Evolutionary conservation across 2,797 vertebrate genomes (phyloP).

Genomic region (Coluber constrictor): DNA sequence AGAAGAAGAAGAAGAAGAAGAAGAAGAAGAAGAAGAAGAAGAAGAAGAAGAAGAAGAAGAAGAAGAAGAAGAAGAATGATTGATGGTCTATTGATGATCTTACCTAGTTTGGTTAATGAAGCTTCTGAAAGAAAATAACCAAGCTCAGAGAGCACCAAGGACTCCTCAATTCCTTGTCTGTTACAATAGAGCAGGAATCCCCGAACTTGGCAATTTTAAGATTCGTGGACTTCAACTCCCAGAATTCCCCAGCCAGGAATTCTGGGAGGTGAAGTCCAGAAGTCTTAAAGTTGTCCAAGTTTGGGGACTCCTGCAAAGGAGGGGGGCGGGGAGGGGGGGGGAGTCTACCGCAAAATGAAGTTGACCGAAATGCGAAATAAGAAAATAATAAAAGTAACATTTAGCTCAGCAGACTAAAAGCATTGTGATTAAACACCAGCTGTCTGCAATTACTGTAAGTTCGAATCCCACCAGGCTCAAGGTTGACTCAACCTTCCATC

Average conservation of each 20-base stretch:
- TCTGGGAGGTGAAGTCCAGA: not conserved
- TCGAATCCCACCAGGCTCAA: too few relatives aligned
- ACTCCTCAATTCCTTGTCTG: not conserved
- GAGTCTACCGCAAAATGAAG: not conserved
- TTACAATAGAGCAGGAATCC: not conserved
- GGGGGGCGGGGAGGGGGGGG: accelerated
- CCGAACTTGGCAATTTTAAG: not conserved
- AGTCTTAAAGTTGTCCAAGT: not conserved
- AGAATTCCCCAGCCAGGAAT: not conserved
- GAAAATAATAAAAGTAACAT: not conserved
- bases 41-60: accelerated
- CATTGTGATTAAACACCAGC: too few relatives aligned
- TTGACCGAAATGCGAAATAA: not conserved
- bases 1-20: too few relatives aligned
- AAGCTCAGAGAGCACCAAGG: not conserved
- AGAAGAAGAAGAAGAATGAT: too few relatives aligned
- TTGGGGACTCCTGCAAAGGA: not conserved
- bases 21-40: too few relatives aligned
- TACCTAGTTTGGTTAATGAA: too few relatives aligned
- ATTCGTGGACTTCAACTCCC: not conserved
- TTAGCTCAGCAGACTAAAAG: not conserved
- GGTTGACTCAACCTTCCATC: too few relatives aligned
- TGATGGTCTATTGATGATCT: too few relatives aligned
- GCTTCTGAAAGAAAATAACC: too few relatives aligned
- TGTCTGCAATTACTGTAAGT: too few relatives aligned